Base-by-base conservation (phyloP, 2,113 vertebrate genomes). In the Varanus komodoensis region DNA sequence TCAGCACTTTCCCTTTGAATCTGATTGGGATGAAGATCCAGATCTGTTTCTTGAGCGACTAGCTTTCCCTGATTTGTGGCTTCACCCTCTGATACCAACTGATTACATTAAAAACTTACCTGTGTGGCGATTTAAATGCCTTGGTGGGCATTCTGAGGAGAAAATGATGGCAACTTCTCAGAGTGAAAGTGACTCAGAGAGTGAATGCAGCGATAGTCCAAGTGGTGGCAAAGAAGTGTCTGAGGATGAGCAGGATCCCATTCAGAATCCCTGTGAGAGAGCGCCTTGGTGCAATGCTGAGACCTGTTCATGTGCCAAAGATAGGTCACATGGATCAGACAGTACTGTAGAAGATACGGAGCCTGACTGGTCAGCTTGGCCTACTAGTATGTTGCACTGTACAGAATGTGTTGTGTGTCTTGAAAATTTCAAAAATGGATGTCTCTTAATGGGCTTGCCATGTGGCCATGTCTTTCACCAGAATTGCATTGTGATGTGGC, bases 401-500 rank as follows among this genome's bases (percentile, higher is more conserved):
- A 98, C 98, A 0, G 99, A 99, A 90, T 99, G 99, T 0, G 99
- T 99, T n/a, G 98, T 99, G 86, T 99, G 99, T 96, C 97, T 99
- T 89, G 99, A 99, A 89, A 99, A 98, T 97, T 99, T 99, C 93
- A 95, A 96, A 38, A 92, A 93, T 0, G 97, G 97, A 50, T 99
- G 98, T 92, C 95, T 99, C 84, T 96, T 99, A 4, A 99, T 98
- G 98, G 98, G 98, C 15, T 95, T 99, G 93, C 99, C 99, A 0
- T 99, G 99, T 50, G 98, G 98, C 93, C 99, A 99, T 9, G 98
- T 98, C 90, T 99, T 99, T 96, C 99, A 99, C 95, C 98, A 99
- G 96, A 98, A 98, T 94, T 99, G 99, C 97, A 99, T 99, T 77
- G 97, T 98, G 90, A 97, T 99, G 92, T 99, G 99, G 99, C 93